Base-by-base conservation (phyloP, 2,113 vertebrate species). In the Hydrochoerus hydrochaeris region DNA sequence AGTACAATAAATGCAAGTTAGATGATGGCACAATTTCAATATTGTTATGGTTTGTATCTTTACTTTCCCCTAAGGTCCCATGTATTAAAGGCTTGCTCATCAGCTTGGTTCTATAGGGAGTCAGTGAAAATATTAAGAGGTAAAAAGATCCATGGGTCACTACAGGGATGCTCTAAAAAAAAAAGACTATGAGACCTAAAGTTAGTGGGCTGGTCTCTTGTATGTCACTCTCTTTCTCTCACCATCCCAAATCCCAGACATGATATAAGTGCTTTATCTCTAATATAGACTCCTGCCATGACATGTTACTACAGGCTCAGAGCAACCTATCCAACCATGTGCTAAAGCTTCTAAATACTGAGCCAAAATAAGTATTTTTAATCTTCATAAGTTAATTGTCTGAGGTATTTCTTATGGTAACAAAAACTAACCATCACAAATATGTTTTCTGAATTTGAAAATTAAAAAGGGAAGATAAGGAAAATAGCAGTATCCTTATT, bases 401-500 rank as follows among this genome's bases (percentile, higher is more conserved):
- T 58, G 14, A 32, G 49, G 14, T 41, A 58, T 88, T 57, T 88
- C n/a, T 75, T 32, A 58, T 75, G 28, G 16, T 44, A 73, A 46
- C 38, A 67, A 54, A 86, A 80, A 11, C 28, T 93, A 49, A 80
- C 62, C 54, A 24, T 7, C 20, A 94, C 16, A 94, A 71, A 94
- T 58, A 94, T 19, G n/a, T 41, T 71, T 85, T 90, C 62, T 85
- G 41, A 80, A 44, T 19, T 71, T 2, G 1, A 93, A 85, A 71
- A 71, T 71, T 28, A 17, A 90, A 85, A 80, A 58, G n/a, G n/a
- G 65, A 92, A 90, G 52, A 46, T 52, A 54, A 4, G 80, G 52
- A 63, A 90, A 88, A 65, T 17, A 60, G 78, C 22, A 62, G 28
- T 60, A n/a, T 57, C 5, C 35, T 92, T 97, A 94, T 38, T 91